phyloP scores from a whole-genome alignment of 1,140 invertebrate genomes.

The Maniola jurtina region DNA sequence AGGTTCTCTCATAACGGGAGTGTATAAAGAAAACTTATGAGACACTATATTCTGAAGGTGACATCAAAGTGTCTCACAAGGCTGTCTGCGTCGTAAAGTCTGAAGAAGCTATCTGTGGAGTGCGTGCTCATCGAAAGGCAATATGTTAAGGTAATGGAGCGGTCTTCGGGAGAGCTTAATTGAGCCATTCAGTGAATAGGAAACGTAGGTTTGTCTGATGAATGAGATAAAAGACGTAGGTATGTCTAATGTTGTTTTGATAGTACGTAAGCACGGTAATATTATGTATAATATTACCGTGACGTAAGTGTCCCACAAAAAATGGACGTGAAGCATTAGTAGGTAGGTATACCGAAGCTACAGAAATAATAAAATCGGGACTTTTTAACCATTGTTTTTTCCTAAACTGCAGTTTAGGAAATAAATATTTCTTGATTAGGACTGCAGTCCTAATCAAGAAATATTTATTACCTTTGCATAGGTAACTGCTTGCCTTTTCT shows the following conservation, averaged over 20 bases:
- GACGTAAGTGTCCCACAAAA: too few relatives aligned
- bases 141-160: slow-evolving; percentile 5
- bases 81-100: slow-evolving; percentile 4
- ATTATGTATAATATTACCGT: too few relatives aligned
- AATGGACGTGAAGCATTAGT: too few relatives aligned
- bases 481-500: too few relatives aligned
- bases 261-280: too few relatives aligned
- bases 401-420: too few relatives aligned
- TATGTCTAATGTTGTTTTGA: not conserved
- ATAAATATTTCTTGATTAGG: too few relatives aligned
- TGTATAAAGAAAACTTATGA: slow-evolving; percentile 3
- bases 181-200: not conserved
- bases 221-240: not conserved
- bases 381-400: too few relatives aligned
- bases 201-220: not conserved
- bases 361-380: too few relatives aligned
- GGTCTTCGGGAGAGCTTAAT: not conserved
- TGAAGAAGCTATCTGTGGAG: not conserved
- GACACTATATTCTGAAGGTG: slow-evolving; percentile 3
- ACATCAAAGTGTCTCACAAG: slow-evolving; percentile 2
- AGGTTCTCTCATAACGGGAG: not conserved
- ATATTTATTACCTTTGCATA: too few relatives aligned
- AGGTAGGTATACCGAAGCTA: too few relatives aligned
- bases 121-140: slow-evolving; percentile 1
- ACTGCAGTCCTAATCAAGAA: too few relatives aligned